Evolutionary conservation across 2,888 invertebrate species (phyloP).

Genomic region (Cheiracanthium punctorium): DNA sequence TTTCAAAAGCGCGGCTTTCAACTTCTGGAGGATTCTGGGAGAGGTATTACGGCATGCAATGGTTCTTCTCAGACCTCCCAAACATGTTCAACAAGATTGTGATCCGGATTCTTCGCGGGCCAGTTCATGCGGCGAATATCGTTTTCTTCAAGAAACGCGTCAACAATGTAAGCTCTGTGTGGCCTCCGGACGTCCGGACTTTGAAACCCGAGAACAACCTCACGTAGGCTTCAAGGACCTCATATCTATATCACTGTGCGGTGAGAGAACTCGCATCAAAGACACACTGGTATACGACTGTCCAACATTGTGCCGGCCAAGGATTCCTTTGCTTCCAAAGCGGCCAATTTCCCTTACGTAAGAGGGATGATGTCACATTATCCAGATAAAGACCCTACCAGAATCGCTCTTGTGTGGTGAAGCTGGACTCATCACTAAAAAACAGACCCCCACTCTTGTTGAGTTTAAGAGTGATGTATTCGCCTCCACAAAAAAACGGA

Average conservation of each 20-base stretch:
- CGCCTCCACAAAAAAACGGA: too few species aligned
- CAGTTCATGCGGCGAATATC: background rate
- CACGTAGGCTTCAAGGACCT: too few species aligned
- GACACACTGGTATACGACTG: background rate
- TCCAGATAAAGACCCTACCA: too few species aligned
- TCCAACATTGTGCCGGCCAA: background rate
- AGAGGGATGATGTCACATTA: too few species aligned
- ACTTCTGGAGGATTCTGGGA: conserved; percentile 14
- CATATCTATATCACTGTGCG: background rate
- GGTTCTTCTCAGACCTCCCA: background rate
- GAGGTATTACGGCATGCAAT: background rate
- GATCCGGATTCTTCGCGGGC: background rate
- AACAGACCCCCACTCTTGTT: too few species aligned
- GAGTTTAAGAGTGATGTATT: too few species aligned
- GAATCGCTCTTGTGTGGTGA: too few species aligned
- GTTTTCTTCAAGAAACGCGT: background rate
- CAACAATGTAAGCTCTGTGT: background rate
- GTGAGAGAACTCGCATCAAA: background rate
- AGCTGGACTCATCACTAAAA: too few species aligned
- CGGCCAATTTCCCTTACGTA: too few species aligned
- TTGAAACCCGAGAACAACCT: background rate
- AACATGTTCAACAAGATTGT: background rate
- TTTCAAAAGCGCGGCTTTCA: background rate
- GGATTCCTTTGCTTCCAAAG: too few species aligned
- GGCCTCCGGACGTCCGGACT: background rate